Conservation (phyloP, 2,113 vertebrate species). For the Sclerurus mexicanus region DNA sequence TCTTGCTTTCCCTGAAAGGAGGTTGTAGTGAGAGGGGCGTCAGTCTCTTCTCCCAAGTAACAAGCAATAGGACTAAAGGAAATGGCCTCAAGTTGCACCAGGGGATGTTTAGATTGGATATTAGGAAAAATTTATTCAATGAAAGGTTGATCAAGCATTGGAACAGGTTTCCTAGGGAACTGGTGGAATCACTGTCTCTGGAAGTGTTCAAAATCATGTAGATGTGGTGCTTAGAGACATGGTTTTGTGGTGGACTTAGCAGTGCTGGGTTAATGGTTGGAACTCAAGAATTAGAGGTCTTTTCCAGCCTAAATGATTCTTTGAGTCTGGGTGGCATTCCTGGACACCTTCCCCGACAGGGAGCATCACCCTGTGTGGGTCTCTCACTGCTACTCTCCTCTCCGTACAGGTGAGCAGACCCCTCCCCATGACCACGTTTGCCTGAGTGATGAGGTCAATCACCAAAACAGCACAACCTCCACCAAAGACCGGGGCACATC, state of each 20-base stretch:
- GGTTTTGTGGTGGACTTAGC: neutral
- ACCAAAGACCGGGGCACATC: slow-evolving; percentile 96
- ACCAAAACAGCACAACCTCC: slow-evolving; percentile 81
- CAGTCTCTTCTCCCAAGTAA: neutral
- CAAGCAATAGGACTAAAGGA: neutral
- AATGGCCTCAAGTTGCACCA: neutral
- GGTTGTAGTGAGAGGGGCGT: neutral
- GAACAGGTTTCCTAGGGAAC: neutral
- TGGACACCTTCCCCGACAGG: neutral
- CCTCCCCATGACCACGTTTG: slow-evolving; percentile 91
- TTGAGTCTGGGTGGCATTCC: neutral
- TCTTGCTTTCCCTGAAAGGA: neutral
- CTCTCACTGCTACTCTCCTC: neutral
- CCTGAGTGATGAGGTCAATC: slow-evolving; percentile 92
- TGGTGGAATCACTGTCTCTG: neutral
- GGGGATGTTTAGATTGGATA: neutral
- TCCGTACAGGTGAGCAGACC: slow-evolving; percentile 84
- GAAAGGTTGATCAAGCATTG: neutral
- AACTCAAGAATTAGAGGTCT: neutral
- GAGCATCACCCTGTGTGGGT: neutral
- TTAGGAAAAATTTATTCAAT: neutral
- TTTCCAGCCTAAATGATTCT: neutral
- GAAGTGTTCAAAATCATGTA: neutral
- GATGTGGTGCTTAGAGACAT: neutral
- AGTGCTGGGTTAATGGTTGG: neutral